A percentile compares a stretch with the other conserved stretches of the same genome.
phyloP scores from a whole-genome alignment of 2,888 invertebrate species.

The Tenthredo distinguenda region DNA sequence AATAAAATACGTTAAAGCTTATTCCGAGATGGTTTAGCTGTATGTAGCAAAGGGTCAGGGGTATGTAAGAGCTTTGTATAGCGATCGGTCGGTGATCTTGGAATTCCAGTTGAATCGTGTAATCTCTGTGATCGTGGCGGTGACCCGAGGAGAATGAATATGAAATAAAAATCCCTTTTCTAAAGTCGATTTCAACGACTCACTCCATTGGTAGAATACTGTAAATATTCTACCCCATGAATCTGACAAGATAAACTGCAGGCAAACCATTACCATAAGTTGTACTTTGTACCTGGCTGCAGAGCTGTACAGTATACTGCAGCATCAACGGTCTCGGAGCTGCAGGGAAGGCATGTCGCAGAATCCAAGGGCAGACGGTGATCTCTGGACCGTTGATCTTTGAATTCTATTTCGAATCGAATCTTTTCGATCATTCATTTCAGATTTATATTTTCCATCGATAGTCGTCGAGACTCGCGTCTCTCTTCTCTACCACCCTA shows the following conservation, averaged over 20 bases:
- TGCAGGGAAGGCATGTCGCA: conserved; percentile 21
- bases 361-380: conserved; percentile 26
- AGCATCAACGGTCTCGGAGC: conserved; percentile 21
- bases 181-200: conserved; percentile 32
- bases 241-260: conserved; percentile 43
- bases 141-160: not conserved
- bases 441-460: not conserved
- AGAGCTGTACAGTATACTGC: not conserved
- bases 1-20: not conserved
- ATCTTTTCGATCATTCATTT: conserved; percentile 1
- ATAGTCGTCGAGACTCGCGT: not conserved
- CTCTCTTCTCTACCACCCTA: not conserved
- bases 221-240: conserved; percentile 30
- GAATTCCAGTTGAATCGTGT: conserved; percentile 29
- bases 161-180: not conserved
- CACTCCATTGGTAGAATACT: not conserved
- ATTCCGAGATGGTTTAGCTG: not conserved
- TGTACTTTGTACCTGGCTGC: conserved; percentile 30
- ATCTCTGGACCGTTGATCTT: conserved; percentile 41
- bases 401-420: conserved; percentile 28
- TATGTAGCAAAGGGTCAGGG: not conserved
- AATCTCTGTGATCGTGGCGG: conserved; percentile 20
- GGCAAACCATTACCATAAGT: conserved; percentile 39
- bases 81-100: not conserved
- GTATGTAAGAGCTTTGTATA: not conserved